A percentile compares a stretch with the other conserved stretches of the same genome.
Conservation (phyloP, 2,888 invertebrate species). For the Platycnemis pennipes region DNA sequence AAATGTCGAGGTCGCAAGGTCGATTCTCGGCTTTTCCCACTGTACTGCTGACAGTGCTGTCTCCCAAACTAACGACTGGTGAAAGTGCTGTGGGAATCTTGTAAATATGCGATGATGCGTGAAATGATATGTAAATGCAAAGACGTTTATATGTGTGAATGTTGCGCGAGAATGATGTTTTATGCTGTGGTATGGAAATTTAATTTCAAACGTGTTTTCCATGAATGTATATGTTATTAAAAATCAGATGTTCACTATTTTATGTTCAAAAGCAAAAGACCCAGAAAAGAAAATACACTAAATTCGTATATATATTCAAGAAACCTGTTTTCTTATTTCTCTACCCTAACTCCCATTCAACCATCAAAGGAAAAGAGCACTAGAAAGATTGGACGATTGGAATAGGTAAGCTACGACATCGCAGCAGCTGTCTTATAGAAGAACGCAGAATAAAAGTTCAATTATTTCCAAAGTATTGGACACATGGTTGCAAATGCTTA, state of each 20-base stretch:
- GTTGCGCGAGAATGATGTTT: not conserved
- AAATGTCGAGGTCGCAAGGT: not conserved
- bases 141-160: conserved; percentile 41
- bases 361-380: not conserved
- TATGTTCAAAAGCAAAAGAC: conserved; percentile 54
- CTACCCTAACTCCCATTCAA: not conserved
- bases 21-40: not conserved
- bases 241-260: conserved; percentile 64
- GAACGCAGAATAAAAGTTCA: too few relatives aligned
- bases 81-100: not conserved
- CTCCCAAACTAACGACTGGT: not conserved
- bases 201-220: conserved; percentile 49
- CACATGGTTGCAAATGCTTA: too few relatives aligned
- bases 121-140: conserved; percentile 16
- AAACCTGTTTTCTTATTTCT: conserved; percentile 38
- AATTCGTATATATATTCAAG: conserved; percentile 50
- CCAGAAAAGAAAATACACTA: conserved; percentile 55
- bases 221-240: conserved; percentile 51
- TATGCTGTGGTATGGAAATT: conserved; percentile 59
- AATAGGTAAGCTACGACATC: too few relatives aligned
- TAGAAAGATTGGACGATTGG: not conserved
- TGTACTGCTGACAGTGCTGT: not conserved
- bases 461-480: too few relatives aligned
- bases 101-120: not conserved
- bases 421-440: too few relatives aligned